phyloP scores from a whole-genome alignment of 2,797 vertebrate species.

The Neosilurus hyrtlii region DNA sequence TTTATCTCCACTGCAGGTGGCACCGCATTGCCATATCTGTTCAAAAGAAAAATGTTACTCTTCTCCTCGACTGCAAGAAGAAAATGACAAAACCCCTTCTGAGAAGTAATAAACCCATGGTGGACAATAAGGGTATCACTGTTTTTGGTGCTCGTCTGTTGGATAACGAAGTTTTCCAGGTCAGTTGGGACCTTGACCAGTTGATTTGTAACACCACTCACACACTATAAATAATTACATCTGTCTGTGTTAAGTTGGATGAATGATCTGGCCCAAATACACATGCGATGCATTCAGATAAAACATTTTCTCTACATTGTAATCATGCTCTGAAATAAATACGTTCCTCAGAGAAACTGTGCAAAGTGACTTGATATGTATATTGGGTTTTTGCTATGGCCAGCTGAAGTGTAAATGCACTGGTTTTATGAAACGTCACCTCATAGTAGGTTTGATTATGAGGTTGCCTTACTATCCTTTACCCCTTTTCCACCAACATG shows the following conservation, averaged over 20 bases:
- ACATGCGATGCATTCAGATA: not conserved
- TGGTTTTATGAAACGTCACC: not conserved
- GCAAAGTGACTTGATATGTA: not conserved
- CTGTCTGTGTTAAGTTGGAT: not conserved
- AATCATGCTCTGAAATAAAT: not conserved
- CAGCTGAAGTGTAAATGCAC: not conserved
- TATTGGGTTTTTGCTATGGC: not conserved
- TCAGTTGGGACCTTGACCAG: constrained; percentile 55
- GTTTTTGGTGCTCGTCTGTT: constrained; percentile 87
- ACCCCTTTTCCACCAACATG: no score
- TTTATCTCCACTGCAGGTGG: constrained; percentile 74
- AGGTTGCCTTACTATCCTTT: not conserved
- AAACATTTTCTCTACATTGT: not conserved
- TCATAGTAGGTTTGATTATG: not conserved
- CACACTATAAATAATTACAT: not conserved
- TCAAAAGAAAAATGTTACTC: constrained; percentile 83
- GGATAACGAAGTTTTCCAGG: constrained; percentile 90
- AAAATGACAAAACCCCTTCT: constrained; percentile 75
- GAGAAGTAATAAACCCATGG: constrained; percentile 74
- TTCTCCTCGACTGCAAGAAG: constrained; percentile 89
- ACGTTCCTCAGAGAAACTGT: not conserved
- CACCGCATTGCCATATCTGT: constrained; percentile 86
- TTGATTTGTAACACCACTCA: not conserved
- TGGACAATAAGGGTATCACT: constrained; percentile 87
- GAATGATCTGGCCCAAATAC: not conserved